phyloP scores from a whole-genome alignment of 37 sponge, comb jelly and placozoan genomes.

The Crambe crambe region DNA sequence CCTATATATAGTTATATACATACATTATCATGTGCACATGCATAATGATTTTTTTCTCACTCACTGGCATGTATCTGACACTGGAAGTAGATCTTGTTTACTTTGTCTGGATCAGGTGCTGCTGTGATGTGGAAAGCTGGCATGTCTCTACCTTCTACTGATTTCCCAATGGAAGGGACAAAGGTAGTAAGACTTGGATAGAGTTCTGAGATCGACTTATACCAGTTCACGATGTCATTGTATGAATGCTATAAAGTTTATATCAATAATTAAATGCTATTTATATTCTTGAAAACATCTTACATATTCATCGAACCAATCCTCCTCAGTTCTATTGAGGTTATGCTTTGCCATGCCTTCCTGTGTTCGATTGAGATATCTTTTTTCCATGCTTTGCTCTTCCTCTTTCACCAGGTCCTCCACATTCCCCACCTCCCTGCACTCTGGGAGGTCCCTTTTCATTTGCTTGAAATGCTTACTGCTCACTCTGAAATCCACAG shows the following conservation, averaged over 20 bases:
- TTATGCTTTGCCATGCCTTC: not conserved
- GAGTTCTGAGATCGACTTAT: constrained; percentile 8
- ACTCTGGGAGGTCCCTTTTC: constrained; percentile 18
- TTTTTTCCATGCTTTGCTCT: constrained; percentile 19
- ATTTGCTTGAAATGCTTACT: not conserved
- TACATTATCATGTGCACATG: no score
- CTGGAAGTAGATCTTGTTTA: constrained; percentile 70
- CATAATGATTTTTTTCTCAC: no score
- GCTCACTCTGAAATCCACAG: constrained; percentile 24
- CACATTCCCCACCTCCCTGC: constrained; percentile 29
- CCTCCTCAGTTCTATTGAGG: not conserved
- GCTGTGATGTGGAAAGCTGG: constrained; percentile 76
- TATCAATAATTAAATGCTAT: no score
- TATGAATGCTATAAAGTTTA: no score
- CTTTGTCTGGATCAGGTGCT: not conserved
- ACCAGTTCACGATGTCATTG: constrained; percentile 48
- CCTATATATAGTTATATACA: constrained; percentile 32
- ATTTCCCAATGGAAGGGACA: constrained; percentile 56
- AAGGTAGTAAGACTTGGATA: constrained; percentile 31
- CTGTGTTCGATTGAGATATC: no score
- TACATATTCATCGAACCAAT: constrained; percentile 68
- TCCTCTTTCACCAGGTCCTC: constrained; percentile 40
- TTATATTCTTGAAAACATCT: not conserved
- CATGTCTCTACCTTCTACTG: constrained; percentile 46
- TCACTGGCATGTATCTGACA: constrained; percentile 86